These are phyloP conservation scores for Coboldia fuscipes DNA, from an alignment of 1,140 invertebrate genomes.

Conservation along the genomic window DNA sequence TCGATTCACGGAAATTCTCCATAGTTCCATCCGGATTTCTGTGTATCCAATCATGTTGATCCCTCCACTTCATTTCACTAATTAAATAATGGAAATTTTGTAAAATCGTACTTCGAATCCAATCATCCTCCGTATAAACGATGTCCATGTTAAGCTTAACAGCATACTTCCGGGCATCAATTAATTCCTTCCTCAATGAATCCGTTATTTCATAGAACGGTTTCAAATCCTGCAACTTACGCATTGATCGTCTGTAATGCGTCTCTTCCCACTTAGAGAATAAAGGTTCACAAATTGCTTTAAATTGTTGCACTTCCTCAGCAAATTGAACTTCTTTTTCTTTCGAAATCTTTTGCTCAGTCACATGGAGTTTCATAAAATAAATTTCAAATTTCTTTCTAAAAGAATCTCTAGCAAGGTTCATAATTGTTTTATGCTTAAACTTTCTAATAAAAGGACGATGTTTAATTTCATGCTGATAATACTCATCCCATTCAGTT, in stretches of 20 bases:
- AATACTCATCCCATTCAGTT: conserved; percentile 19
- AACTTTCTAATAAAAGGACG: conserved; percentile 12
- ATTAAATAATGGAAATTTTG: conserved; percentile 19
- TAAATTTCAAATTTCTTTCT: conserved; percentile 15
- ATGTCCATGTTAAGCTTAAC: conserved; percentile 18
- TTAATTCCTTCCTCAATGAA: not conserved
- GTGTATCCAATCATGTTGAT: conserved; percentile 18
- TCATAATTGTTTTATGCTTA: conserved; percentile 12
- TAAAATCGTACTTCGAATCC: conserved; percentile 16
- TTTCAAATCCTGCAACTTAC: not conserved
- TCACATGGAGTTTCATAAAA: not conserved
- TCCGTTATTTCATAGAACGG: not conserved
- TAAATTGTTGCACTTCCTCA: not conserved
- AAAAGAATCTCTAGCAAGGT: conserved; percentile 13
- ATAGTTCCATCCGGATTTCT: conserved; percentile 5
- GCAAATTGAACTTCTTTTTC: conserved; percentile 9
- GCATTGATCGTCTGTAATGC: not conserved
- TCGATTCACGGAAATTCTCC: conserved; percentile 11
- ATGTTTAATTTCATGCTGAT: conserved; percentile 15
- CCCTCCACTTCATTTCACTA: conserved; percentile 16
- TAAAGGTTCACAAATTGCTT: not conserved
- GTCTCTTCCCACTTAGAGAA: not conserved
- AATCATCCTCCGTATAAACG: conserved; percentile 16
- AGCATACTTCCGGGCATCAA: conserved; percentile 10
- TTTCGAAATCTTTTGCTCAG: conserved; percentile 9